Percentiles rank a stretch among this genome's conserved stretches.
Conservation (phyloP, 2,113 vertebrate species). For the Podarcis muralis region DNA sequence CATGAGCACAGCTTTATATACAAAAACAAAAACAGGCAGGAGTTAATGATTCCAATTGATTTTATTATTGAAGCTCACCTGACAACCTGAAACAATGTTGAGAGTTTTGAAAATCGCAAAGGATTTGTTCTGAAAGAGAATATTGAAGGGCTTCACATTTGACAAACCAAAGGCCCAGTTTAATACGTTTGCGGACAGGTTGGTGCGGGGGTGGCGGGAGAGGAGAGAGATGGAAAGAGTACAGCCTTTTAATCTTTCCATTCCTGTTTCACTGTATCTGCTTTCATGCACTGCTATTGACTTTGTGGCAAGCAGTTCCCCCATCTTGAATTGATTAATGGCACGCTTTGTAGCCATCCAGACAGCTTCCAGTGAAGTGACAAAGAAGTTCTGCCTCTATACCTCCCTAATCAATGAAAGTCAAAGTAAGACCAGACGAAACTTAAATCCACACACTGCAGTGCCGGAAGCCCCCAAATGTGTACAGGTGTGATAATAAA, state of each 20-base stretch:
- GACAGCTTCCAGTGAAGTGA: conserved; percentile 71
- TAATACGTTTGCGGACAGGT: background rate
- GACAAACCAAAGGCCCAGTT: conserved; percentile 26
- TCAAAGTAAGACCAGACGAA: conserved; percentile 64
- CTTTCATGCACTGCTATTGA: conserved; percentile 62
- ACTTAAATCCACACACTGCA: conserved; percentile 40
- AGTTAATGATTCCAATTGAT: too few relatives aligned
- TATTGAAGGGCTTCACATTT: background rate
- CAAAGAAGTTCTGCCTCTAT: conserved; percentile 72
- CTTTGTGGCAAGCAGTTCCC: conserved; percentile 51
- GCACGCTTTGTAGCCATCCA: conserved; percentile 60
- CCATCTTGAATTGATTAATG: conserved; percentile 72
- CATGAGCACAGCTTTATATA: too few relatives aligned
- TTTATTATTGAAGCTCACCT: too few relatives aligned
- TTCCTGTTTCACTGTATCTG: conserved; percentile 49
- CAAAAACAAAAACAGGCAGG: too few relatives aligned
- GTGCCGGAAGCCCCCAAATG: conserved; percentile 15
- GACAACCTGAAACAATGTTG: too few relatives aligned
- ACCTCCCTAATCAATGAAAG: conserved; percentile 68
- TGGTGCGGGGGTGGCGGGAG: background rate
- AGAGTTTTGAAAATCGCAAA: too few relatives aligned
- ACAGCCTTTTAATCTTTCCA: conserved; percentile 12
- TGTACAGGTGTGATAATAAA: conserved; percentile 12
- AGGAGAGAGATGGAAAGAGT: accelerated
- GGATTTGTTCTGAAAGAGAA: too few relatives aligned